Evolutionary conservation across 2,888 invertebrate species (phyloP), one percentile per base, ranked within the genome.

Genomic region (Sminthurides aquaticus): DNA sequence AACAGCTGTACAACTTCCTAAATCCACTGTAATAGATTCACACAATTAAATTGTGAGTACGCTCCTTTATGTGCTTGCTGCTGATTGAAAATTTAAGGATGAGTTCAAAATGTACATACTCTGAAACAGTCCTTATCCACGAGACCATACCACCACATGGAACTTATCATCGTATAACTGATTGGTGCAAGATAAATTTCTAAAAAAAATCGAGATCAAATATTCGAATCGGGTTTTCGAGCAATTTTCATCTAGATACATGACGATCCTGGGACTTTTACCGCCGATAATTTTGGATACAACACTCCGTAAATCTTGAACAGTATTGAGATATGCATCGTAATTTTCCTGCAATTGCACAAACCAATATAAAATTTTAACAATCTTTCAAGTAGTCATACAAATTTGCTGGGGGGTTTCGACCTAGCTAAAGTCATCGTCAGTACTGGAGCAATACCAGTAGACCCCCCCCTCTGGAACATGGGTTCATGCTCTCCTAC

Each of bases 1-100:
- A 43, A 98, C 99, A 25, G 99, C 99, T 0, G 99, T 99, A 78
- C 99, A 99, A 68, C 94, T 89, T 22, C 98, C 99, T 86, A 99
- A n/a, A n/a, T n/a, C n/a, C n/a, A n/a, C n/a, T n/a, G n/a, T n/a
- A n/a, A n/a, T n/a, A n/a, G n/a, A n/a, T n/a, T n/a, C n/a, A n/a
- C n/a, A n/a, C n/a, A n/a, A n/a, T n/a, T n/a, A n/a, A n/a, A n/a
- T n/a, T n/a, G n/a, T n/a, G n/a, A n/a, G n/a, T n/a, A n/a, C n/a
- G n/a, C n/a, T n/a, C n/a, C n/a, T n/a, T n/a, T n/a, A n/a, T n/a
- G n/a, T n/a, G n/a, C n/a, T n/a, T n/a, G n/a, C n/a, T n/a, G n/a
- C n/a, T n/a, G n/a, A n/a, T 49, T 49, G 20, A 49, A 20, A 3
- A 49, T 8, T 22, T 49, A 20, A 3, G 8, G 8, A 2, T 2